Evolutionary conservation across 1,140 invertebrate species (phyloP), one percentile per base, ranked within the genome.

Genomic region (Paraescarpia echinospica): DNA sequence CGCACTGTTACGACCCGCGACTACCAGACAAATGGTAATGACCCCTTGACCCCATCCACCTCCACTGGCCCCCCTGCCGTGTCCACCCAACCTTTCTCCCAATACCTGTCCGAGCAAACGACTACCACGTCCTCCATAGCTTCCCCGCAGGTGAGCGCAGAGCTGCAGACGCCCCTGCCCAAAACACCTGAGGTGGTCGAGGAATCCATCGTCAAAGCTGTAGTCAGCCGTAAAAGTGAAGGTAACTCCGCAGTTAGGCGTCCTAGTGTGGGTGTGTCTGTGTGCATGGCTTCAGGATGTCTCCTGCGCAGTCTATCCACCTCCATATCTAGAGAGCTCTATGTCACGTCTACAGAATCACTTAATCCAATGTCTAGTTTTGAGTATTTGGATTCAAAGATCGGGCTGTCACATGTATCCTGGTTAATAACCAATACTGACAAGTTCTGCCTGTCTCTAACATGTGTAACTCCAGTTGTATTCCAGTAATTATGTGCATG

Each of bases 1-100:
- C 91, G 91, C 41, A 48, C 91, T 12, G 18, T 91, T 12, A n/a
- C 90, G 8, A 90, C 89, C 35, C 89, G 33, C 35, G 89, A 90
- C 34, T 33, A 90, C 89, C 59, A 77, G 59, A 77, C 59, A 77
- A 77, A 77, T 77, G 59, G 59, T 77, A 77, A 77, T 77, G 59
- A 77, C 59, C 59, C 59, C 59, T 77, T 77, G 59, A 27, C 59
- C 59, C 59, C 27, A 18, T 77, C 59, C 59, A 77, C 59, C 14
- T 77, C 59, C 4, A 18, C 59, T 77, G 59, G 2, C 2, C 8
- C 59, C 59, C 59, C 22, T 77, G 59, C 59, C 8, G 27, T 77
- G 14, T 77, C 59, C 59, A 4, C 59, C 59, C 9, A 77, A 77
- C 4, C 59, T 18, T 77, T 77, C 12, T 77, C 59, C 59, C 59